These are phyloP conservation scores for Lasiurus borealis DNA, from an alignment of 2,113 vertebrate genomes.

Conservation along the genomic window DNA sequence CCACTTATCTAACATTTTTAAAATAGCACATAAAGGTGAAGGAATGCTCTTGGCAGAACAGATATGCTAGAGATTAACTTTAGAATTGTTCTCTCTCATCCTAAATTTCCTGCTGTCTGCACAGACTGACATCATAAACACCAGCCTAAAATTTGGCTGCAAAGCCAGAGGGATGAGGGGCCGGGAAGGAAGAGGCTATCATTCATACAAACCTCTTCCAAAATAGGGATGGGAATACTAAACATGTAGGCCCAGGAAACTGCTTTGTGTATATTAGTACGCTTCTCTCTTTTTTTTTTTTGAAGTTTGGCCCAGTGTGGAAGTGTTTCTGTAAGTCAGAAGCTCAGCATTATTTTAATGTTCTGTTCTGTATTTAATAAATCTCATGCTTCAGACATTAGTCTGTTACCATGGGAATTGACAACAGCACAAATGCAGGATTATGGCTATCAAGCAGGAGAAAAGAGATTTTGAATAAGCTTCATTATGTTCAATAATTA, in stretches of 20 bases:
- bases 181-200: slow-evolving; percentile 81
- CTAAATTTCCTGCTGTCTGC: slow-evolving; percentile 70
- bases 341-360: slow-evolving; percentile 88
- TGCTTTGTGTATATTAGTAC: slow-evolving; percentile 77
- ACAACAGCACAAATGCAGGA: slow-evolving; percentile 84
- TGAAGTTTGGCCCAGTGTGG: slow-evolving; percentile 84
- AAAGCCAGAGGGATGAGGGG: slow-evolving; percentile 80
- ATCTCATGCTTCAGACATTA: slow-evolving; percentile 86
- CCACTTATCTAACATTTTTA: slow-evolving; percentile 36
- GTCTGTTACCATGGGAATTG: slow-evolving; percentile 90
- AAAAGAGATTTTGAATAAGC: slow-evolving; percentile 87
- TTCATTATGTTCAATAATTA: slow-evolving; percentile 87
- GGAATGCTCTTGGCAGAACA: slow-evolving; percentile 33
- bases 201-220: slow-evolving; percentile 81
- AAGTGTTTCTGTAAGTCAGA: slow-evolving; percentile 85
- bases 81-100: slow-evolving; percentile 62
- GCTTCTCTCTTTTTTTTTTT: slow-evolving; percentile 42
- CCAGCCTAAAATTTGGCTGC: slow-evolving; percentile 82
- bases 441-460: slow-evolving; percentile 85
- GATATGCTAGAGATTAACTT: slow-evolving; percentile 51
- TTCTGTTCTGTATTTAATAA: slow-evolving; percentile 87
- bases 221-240: slow-evolving; percentile 83
- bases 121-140: slow-evolving; percentile 86
- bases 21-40: slow-evolving; percentile 57
- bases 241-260: slow-evolving; percentile 81